Conservation (phyloP, 2,113 vertebrate genomes). For the Brachypodius melanocephalos region DNA sequence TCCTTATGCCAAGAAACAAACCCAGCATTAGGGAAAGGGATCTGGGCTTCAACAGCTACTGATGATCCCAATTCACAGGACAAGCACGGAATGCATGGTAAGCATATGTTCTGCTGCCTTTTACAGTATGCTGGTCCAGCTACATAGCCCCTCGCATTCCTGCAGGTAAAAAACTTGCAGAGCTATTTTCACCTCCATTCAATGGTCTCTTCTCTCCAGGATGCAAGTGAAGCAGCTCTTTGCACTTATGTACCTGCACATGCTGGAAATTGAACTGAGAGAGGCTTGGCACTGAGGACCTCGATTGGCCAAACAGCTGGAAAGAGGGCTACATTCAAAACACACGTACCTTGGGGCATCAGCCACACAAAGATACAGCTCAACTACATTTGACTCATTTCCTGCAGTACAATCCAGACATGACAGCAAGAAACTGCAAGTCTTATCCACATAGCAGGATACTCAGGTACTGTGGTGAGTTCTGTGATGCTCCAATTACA, state of each 20-base stretch:
- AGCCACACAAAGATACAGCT: neutral
- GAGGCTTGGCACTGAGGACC: neutral
- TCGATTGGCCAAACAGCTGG: neutral
- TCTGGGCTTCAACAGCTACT: neutral
- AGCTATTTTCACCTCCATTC: neutral
- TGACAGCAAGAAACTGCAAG: neutral
- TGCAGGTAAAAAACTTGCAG: neutral
- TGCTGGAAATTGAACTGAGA: neutral
- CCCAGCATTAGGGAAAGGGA: neutral
- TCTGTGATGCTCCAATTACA: neutral
- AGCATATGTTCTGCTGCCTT: neutral
- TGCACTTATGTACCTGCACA: neutral
- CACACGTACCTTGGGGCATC: neutral
- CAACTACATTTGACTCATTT: neutral
- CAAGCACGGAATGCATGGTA: neutral
- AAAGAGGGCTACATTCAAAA: neutral
- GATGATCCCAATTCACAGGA: neutral
- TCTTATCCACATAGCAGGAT: neutral
- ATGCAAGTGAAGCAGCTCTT: neutral
- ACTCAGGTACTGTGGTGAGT: neutral
- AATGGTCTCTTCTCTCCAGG: neutral
- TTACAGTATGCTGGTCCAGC: neutral
- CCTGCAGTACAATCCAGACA: neutral
- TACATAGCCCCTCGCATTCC: neutral
- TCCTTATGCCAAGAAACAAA: neutral